A percentile compares a stretch with the other conserved stretches of the same genome.
Evolutionary conservation across 1,140 invertebrate genomes (phyloP).

Genomic region (Leptinotarsa undecemlineata): DNA sequence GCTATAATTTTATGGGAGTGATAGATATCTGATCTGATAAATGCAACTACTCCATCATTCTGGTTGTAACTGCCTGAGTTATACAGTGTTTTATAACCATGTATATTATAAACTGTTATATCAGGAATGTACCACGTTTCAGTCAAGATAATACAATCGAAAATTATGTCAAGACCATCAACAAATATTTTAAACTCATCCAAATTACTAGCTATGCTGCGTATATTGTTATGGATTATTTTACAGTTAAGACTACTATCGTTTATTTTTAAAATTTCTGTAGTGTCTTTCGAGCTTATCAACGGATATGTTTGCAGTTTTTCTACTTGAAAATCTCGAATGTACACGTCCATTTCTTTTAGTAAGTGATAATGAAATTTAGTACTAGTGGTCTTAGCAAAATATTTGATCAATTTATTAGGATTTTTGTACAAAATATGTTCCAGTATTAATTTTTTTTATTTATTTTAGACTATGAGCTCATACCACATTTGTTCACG

Average conservation of each 20-base stretch:
- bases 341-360: not conserved
- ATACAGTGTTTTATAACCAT: constrained; percentile 12
- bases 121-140: not conserved
- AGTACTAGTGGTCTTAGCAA: too few species aligned
- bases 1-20: not conserved
- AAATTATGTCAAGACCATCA: not conserved
- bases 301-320: not conserved
- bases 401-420: too few species aligned
- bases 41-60: constrained; percentile 12
- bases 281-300: not conserved
- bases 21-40: not conserved
- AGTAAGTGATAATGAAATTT: not conserved
- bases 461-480: too few species aligned
- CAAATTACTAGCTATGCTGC: not conserved
- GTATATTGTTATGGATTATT: constrained; percentile 10
- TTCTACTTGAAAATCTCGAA: not conserved
- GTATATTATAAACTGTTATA: not conserved
- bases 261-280: not conserved
- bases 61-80: not conserved
- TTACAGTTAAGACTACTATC: not conserved
- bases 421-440: too few species aligned
- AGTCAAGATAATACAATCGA: not conserved
- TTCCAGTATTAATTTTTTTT: too few species aligned
- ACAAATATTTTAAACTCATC: constrained; percentile 7
- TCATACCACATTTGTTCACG: too few species aligned